Base-by-base conservation (phyloP, 2,888 invertebrate species). In the Leptopilina syphax region DNA sequence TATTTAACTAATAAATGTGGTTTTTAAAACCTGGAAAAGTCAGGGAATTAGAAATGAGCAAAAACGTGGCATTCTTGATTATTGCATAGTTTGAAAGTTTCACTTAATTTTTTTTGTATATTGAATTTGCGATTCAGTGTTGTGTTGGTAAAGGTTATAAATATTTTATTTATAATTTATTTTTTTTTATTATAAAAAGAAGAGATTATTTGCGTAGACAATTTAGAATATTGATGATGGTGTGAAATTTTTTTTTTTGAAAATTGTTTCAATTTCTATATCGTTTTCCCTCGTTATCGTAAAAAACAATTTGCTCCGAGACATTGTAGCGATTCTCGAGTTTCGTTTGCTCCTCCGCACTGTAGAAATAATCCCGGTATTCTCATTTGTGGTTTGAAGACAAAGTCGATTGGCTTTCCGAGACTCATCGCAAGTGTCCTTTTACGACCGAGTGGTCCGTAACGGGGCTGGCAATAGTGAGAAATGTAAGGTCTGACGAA, bases 341-440 rank as follows among this genome's bases (percentile, higher is more conserved):
- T 60, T 60, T 60, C 18, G 65, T 65, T 65, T 34, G 18, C 34
- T 34, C 34, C 34, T 34, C 24, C 18, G 18, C 18, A n/a, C 9
- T 60, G 7, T 18, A 18, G 18, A 60, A 60, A 67, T 67, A 67
- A 67, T 67, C 67, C 18, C 44, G 41, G 18, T 67, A 13, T 67
- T 67, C 67, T 67, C 67, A 44, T 67, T 67, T 67, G 67, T 44
- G 67, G 67, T 67, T 67, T 41, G 67, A 18, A 18, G 67, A 67
- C 67, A 67, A 67, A 67, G 67, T 44, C 67, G 44, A 44, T 67
- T 67, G 67, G 67, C 44, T 67, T 67, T 7, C 18, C 67, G 67
- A 67, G 44, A 41, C 44, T 66, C 41, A 10, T 66, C 13, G 66
- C 41, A 13, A 34, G 34, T 41, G 34, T 66, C 41, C 41, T 66